Conservation (phyloP, 2,797 vertebrate species). For the Enteromius viviparus region DNA sequence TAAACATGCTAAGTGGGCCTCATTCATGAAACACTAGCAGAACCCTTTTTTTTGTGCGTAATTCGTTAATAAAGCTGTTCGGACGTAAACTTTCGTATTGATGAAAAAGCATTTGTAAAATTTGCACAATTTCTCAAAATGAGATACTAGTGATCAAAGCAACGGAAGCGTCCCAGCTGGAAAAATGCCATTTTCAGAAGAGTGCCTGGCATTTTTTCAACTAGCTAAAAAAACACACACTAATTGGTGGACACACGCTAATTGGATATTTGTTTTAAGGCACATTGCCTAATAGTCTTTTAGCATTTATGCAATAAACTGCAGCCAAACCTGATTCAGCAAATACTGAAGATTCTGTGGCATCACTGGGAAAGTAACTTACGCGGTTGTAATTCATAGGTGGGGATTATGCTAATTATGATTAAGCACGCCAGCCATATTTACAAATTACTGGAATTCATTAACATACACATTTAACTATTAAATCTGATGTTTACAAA, state of each 20-base stretch:
- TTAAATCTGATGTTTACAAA: too few relatives aligned
- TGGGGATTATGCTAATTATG: too few relatives aligned
- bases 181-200: background rate
- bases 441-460: too few relatives aligned
- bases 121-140: background rate
- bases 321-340: background rate
- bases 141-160: background rate
- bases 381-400: too few relatives aligned
- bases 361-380: background rate
- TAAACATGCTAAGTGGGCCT: background rate
- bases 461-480: too few relatives aligned
- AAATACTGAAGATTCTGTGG: background rate
- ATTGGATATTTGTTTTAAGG: background rate
- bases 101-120: background rate
- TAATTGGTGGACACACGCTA: background rate
- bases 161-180: background rate
- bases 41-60: background rate
- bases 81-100: background rate
- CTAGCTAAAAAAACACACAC: background rate
- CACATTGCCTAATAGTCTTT: background rate
- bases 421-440: too few relatives aligned
- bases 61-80: background rate
- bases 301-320: background rate
- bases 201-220: background rate
- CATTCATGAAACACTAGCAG: background rate